Base-by-base conservation (phyloP, 1,140 invertebrate genomes). In the Andricus grossulariae region DNA sequence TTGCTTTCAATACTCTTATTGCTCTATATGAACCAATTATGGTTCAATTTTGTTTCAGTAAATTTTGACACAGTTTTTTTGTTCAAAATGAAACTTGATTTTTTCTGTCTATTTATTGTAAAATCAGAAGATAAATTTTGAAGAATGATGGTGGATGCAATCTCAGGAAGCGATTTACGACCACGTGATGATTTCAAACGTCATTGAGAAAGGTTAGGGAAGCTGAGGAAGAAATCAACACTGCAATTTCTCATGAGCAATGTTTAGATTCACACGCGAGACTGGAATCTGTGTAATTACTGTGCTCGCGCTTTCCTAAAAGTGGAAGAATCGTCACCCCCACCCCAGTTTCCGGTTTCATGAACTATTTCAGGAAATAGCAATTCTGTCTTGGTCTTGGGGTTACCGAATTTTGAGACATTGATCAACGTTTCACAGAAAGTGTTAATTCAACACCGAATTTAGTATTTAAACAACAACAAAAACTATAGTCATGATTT, bases 231-330 rank as follows among this genome's bases (percentile, higher is more conserved):
- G 60, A 66, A 66, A 66, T 66, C 60, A 66, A 66, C 57, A 25
- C 60, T 66, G 25, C n/a, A 39, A 66, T 66, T 66, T 66, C 60
- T 66, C 60, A 66, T 32, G 15, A 66, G 60, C 60, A 66, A 66
- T 66, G 60, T 66, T 66, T 66, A 39, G 60, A 66, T 66, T 66
- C 60, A 66, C 60, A 66, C 60, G 25, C 25, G 60, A 66, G 32
- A 66, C 60, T 66, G 60, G 32, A 66, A 66, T 66, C 39, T 66
- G 32, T 66, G 60, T 66, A 66, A 66, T 66, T 66, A 66, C 60
- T 66, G 25, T 39, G 21, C 13, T 39, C 60, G 60, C 60, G 16
- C 60, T 66, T 66, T 39, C 5, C 60, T 66, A 32, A 15, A 12
- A 66, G 60, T 39, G 60, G n/a, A 66, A 66, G 60, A 66, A 66